Percentiles rank a stretch among this genome's conserved stretches.
Evolutionary conservation across 2,797 vertebrate genomes (phyloP).

Genomic region (Thripadectes ignobilis): DNA sequence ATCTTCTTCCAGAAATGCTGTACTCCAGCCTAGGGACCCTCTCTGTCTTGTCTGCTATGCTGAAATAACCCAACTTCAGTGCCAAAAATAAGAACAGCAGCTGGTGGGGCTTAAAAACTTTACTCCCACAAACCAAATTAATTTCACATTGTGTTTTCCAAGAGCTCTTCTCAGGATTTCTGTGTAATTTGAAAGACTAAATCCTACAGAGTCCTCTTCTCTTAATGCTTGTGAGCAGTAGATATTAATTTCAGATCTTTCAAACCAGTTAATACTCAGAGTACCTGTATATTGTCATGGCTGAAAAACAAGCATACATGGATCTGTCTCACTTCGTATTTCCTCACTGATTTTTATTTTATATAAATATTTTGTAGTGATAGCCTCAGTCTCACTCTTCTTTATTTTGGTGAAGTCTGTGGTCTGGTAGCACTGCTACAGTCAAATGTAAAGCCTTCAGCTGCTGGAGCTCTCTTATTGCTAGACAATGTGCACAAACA

Average conservation of each 20-base stretch:
- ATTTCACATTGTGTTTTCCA: neutral
- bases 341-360: neutral
- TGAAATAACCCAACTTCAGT: neutral
- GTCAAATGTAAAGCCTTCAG: neutral
- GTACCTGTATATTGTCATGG: neutral
- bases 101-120: neutral
- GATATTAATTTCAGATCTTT: neutral
- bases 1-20: neutral
- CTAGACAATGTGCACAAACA: neutral
- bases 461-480: neutral
- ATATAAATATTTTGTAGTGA: neutral
- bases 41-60: neutral
- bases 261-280: neutral
- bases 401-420: neutral
- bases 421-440: neutral
- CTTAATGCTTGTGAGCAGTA: neutral
- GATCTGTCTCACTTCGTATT: neutral
- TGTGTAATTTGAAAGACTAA: neutral
- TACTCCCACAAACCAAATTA: neutral
- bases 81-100: conserved; percentile 3
- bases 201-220: neutral
- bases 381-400: neutral
- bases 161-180: neutral
- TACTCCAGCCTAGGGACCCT: neutral
- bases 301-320: neutral